Base-by-base conservation (phyloP, 2,113 vertebrate species). In the Turdus rufiventris region DNA sequence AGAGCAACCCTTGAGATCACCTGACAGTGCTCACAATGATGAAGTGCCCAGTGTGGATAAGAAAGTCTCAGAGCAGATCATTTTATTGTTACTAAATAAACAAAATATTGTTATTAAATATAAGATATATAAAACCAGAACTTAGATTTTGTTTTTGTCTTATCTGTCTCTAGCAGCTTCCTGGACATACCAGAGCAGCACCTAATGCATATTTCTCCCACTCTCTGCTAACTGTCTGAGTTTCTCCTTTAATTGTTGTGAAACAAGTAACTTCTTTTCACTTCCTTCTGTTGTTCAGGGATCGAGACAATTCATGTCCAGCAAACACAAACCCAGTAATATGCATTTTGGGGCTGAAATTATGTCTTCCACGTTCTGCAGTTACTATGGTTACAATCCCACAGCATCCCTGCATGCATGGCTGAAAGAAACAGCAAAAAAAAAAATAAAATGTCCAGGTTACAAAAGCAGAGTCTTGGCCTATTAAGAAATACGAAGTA, bases 311-410 rank as follows among this genome's bases (percentile, higher is more conserved):
- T 77, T 65, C 84, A 90, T 2, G 60, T 96, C 90, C 67, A 96
- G 76, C 90, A 92, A 98, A 97, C 79, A 94, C 78, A 67, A 88
- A 53, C 53, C 24, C 60, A 83, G 68, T 88, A 94, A 97, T 97
- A 96, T 43, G 94, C 91, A 94, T 97, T 98, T 98, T 94, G 3
- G 82, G 91, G 94, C 88, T 96, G 88, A 97, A 97, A 97, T 96
- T 71, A 96, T 53, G 18, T 97, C 78, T 96, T 94, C 95, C 31
- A 40, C 84, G 57, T 89, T 97, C 97, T 97, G 65, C 38, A 73
- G 97, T 98, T 97, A 79, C 97, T 95, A 98, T 98, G 97, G 98
- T 97, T 97, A 98, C 97, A 78, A 95, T 93, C 73, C 93, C 86
- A 97, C 95, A 94, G 93, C 93, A 97, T 93, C 86, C 71, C 84